Base-by-base conservation (phyloP, 2,113 vertebrate genomes). In the Prietella phreatophila region DNA sequence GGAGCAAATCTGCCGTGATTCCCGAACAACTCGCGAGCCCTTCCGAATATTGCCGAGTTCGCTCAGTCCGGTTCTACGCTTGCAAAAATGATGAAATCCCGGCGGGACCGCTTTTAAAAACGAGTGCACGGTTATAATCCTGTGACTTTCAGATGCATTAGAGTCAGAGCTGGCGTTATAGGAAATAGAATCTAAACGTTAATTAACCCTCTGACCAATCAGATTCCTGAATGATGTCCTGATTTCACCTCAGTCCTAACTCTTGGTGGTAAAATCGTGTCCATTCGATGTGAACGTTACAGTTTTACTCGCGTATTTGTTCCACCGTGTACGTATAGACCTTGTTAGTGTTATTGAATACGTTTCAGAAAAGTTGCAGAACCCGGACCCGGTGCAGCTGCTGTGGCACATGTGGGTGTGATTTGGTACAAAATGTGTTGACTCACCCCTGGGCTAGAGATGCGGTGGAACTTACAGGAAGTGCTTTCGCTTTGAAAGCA, bases 391-490 rank as follows among this genome's bases (percentile, higher is more conserved):
- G 39, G n/a, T 42, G n/a, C 19, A 30, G 47, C 15, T 6, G 27
- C 61, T 11, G 61, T 3, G 39, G 14, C 42, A 30, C 69, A 39
- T 71, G 82, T 58, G 69, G 69, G n/a, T 78, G 47, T 65, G 82
- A 65, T 84, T 55, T 81, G 55, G 82, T 55, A 50, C 53, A 60
- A 58, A 30, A 55, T 25, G 13, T 61, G 65, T 47, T 47, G 86
- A 82, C 79, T 87, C 80, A 82, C 30, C 86, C 2, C 73, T 39
- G 39, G 39, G 39, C 25, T 63, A 56, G 58, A 84, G 79, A 53
- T 25, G 30, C n/a, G 19, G 50, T 42, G 56, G 33, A 56, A 50
- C 71, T 78, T 84, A 63, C 69, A 87, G 69, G 73, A 84, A 84
- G 60, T 78, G 81, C 17, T 83, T 84, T 50, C 5, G 82, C 55